phyloP scores from a whole-genome alignment of 2,888 invertebrate genomes.

The Therioaphis trifolii region DNA sequence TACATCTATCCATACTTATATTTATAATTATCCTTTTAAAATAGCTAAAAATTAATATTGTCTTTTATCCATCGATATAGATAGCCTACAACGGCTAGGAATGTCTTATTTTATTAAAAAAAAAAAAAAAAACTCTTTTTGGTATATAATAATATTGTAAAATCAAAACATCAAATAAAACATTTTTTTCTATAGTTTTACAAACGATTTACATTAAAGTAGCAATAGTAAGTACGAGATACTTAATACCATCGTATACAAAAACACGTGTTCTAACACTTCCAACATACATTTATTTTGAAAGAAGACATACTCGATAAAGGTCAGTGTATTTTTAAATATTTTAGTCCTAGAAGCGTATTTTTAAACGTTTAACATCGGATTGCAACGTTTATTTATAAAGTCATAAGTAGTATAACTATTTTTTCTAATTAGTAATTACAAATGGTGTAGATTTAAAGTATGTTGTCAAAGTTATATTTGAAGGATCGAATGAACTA shows the following conservation, averaged over 20 bases:
- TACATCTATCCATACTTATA: background rate
- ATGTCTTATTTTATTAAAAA: background rate
- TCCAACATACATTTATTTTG: background rate
- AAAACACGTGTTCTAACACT: background rate
- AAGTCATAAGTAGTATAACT: background rate
- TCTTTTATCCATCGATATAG: background rate
- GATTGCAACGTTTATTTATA: constrained; percentile 8
- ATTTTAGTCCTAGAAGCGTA: constrained; percentile 3
- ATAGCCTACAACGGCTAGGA: too few relatives aligned
- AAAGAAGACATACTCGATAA: background rate
- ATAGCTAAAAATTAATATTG: background rate
- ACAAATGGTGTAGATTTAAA: too few relatives aligned
- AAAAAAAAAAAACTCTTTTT: background rate
- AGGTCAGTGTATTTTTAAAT: constrained; percentile 32
- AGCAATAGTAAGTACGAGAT: background rate
- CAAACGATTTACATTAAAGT: too few relatives aligned
- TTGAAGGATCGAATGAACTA: too few relatives aligned
- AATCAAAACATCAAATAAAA: background rate
- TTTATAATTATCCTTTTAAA: too few relatives aligned
- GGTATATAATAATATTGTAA: background rate
- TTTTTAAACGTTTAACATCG: background rate
- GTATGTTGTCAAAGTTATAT: too few relatives aligned
- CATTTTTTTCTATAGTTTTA: too few relatives aligned
- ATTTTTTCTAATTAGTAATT: background rate
- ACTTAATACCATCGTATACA: background rate